These are phyloP conservation scores for Armadillidium nasatum DNA, from an alignment of 1,140 invertebrate genomes.

Conservation along the genomic window DNA sequence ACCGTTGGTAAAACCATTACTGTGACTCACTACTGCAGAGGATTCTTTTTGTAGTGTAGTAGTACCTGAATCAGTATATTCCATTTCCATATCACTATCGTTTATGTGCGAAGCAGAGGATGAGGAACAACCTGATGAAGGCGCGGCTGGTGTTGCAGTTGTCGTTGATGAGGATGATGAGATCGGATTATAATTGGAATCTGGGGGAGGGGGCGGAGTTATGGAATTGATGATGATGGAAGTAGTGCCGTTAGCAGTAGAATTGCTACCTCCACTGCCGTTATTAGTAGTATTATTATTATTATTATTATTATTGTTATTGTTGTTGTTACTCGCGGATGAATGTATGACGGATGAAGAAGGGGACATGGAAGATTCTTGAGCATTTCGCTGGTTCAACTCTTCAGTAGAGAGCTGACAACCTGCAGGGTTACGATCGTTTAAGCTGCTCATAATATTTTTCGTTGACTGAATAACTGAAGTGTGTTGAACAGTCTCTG, in stretches of 20 bases:
- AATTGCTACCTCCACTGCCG: neutral
- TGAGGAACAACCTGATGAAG: neutral
- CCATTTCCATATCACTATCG: neutral
- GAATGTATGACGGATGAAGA: no score
- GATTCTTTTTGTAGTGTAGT: neutral
- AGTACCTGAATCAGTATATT: neutral
- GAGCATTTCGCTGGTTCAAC: neutral
- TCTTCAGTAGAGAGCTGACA: neutral
- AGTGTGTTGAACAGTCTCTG: neutral
- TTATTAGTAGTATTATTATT: neutral
- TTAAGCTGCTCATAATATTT: constrained; percentile 4
- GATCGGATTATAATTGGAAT: neutral
- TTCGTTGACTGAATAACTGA: neutral
- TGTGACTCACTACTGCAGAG: neutral
- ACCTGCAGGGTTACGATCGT: neutral
- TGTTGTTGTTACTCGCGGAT: no score
- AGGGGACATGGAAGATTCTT: neutral
- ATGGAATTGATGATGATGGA: neutral
- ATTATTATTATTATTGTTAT: no score
- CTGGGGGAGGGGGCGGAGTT: neutral
- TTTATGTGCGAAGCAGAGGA: neutral
- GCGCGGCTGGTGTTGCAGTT: neutral
- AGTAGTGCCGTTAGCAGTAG: neutral
- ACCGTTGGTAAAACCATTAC: constrained; percentile 17
- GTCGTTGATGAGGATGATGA: neutral